phyloP scores from a whole-genome alignment of 35 echinoderm and acorn worm species.

The Lytechinus pictus region DNA sequence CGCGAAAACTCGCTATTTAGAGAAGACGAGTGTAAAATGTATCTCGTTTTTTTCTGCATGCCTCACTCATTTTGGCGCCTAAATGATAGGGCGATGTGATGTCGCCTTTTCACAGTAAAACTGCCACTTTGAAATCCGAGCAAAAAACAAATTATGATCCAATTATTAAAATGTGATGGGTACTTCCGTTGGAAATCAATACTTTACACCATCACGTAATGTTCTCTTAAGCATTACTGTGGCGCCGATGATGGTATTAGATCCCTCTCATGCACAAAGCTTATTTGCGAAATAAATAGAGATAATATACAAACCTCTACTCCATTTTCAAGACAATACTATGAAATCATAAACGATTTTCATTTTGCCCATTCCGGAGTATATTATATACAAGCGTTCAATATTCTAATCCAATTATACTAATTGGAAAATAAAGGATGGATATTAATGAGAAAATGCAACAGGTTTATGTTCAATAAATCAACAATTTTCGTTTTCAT shows the following conservation, averaged over 20 bases:
- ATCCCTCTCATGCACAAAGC: not conserved
- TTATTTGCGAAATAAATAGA: not conserved
- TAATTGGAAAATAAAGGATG: too few relatives aligned
- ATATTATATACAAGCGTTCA: too few relatives aligned
- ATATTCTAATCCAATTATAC: too few relatives aligned
- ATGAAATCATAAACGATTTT: not conserved
- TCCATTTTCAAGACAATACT: not conserved
- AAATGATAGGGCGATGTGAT: too few relatives aligned
- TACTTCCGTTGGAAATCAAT: not conserved
- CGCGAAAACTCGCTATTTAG: not conserved
- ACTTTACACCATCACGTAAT: not conserved
- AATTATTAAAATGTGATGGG: not conserved
- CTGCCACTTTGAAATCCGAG: not conserved
- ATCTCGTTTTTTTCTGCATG: not conserved
- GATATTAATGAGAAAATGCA: too few relatives aligned
- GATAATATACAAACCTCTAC: not conserved
- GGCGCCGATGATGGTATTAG: not conserved
- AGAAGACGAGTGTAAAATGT: not conserved
- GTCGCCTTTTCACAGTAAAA: not conserved
- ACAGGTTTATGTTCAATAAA: too few relatives aligned
- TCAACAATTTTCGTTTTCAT: too few relatives aligned
- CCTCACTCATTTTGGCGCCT: not conserved
- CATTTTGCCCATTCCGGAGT: too few relatives aligned
- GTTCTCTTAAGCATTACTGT: not conserved
- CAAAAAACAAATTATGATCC: not conserved